Percentiles rank a stretch among this genome's conserved stretches.
phyloP scores from a whole-genome alignment of 1,140 invertebrate species.

The Bacillus rossius region DNA sequence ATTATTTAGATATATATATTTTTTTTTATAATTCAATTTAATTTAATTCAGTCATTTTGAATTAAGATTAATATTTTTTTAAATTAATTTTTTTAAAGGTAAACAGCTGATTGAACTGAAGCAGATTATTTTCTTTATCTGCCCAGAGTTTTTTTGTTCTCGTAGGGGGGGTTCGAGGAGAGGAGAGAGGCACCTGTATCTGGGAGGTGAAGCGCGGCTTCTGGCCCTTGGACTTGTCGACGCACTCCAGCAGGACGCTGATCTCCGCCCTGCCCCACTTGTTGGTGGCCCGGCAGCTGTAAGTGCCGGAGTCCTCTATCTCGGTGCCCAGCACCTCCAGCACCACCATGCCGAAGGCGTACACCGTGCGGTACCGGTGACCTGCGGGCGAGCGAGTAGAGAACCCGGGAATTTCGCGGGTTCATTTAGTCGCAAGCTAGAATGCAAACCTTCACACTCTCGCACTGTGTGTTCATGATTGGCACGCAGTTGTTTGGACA shows the following conservation, averaged over 20 bases:
- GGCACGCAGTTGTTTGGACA: too few species aligned
- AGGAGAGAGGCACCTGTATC: constrained; percentile 55
- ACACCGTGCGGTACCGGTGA: constrained; percentile 82
- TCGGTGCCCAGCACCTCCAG: constrained; percentile 88
- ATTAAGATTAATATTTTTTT: background rate
- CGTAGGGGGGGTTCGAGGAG: too few species aligned
- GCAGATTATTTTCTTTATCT: too few species aligned
- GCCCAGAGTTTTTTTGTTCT: too few species aligned
- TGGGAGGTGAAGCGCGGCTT: constrained; percentile 86
- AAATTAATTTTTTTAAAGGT: too few species aligned
- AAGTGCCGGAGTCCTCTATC: constrained; percentile 80
- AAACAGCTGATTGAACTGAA: too few species aligned
- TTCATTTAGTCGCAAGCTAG: too few species aligned
- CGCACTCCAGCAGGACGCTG: constrained; percentile 73
- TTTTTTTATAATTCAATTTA: background rate
- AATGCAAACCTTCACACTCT: too few species aligned
- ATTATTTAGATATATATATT: background rate
- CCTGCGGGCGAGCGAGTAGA: constrained; percentile 32
- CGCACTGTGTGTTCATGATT: too few species aligned
- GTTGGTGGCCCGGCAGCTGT: constrained; percentile 83
- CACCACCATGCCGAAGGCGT: constrained; percentile 94
- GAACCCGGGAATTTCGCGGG: too few species aligned
- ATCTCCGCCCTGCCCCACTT: constrained; percentile 85
- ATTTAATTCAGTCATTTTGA: background rate
- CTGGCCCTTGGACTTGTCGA: constrained; percentile 77